These are phyloP conservation scores for Punctoribates punctum DNA, from an alignment of 2,888 invertebrate species.

Conservation along the genomic window DNA sequence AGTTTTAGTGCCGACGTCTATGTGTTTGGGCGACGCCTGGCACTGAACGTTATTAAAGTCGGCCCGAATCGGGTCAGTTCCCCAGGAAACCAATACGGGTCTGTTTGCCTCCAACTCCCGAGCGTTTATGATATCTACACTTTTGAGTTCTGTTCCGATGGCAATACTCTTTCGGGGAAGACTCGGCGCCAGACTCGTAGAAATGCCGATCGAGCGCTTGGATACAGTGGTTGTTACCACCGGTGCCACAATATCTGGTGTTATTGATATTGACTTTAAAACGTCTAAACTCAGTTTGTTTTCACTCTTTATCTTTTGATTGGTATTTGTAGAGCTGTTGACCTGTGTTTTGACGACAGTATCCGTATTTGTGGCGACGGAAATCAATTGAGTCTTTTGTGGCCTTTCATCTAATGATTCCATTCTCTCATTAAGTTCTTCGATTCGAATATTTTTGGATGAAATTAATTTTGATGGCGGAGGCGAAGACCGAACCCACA, in stretches of 20 bases:
- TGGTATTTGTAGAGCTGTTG: neutral
- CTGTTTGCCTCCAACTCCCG: neutral
- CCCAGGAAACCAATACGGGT: slow-evolving; percentile 27
- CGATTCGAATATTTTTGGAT: slow-evolving; percentile 27
- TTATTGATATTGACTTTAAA: slow-evolving; percentile 38
- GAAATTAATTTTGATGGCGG: slow-evolving; percentile 12
- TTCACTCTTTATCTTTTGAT: neutral
- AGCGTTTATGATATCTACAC: slow-evolving; percentile 6
- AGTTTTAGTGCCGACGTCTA: slow-evolving; percentile 20
- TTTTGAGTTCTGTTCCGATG: slow-evolving; percentile 38
- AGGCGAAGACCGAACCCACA: slow-evolving; percentile 13
- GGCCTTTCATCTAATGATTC: neutral
- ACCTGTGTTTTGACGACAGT: neutral
- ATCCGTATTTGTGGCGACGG: slow-evolving; percentile 7
- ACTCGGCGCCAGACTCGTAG: slow-evolving; percentile 42
- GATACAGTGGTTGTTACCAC: neutral
- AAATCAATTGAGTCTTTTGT: neutral
- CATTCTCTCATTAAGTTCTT: neutral
- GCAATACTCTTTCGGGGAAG: slow-evolving; percentile 39
- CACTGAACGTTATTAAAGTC: neutral
- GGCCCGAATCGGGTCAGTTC: slow-evolving; percentile 27
- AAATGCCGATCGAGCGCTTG: slow-evolving; percentile 42
- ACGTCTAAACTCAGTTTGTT: neutral
- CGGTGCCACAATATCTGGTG: neutral
- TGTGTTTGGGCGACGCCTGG: neutral